These are phyloP conservation scores for Oxygymnocypris stewartii DNA, from an alignment of 2,113 vertebrate species.

Conservation along the genomic window DNA sequence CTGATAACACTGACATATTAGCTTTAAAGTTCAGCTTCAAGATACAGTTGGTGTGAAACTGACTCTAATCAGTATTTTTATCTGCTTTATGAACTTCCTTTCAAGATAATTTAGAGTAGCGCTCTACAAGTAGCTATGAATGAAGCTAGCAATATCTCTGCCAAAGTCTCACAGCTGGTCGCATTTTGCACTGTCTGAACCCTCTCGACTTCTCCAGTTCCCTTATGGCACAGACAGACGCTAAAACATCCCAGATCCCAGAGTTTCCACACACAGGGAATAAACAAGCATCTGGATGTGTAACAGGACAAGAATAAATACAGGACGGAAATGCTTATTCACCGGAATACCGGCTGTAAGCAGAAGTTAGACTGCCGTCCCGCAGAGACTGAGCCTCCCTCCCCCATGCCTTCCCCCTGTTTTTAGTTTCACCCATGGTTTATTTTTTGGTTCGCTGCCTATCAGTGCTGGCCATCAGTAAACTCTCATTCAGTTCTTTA, in stretches of 20 bases:
- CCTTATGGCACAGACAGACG: neutral
- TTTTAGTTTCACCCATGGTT: neutral
- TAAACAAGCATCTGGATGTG: slow-evolving; percentile 26
- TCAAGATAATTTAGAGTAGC: neutral
- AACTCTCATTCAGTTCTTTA: neutral
- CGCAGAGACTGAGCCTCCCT: neutral
- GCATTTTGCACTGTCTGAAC: neutral
- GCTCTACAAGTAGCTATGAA: neutral
- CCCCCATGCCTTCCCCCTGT: slow-evolving; percentile 5
- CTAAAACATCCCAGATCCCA: neutral
- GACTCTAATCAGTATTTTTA: neutral
- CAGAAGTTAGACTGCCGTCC: slow-evolving; percentile 8
- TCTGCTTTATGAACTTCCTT: slow-evolving; percentile 16
- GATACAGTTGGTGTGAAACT: slow-evolving; percentile 4
- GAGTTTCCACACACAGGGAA: slow-evolving; percentile 31
- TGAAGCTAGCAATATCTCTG: neutral
- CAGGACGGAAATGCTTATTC: slow-evolving; percentile 46
- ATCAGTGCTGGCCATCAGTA: slow-evolving; percentile 27
- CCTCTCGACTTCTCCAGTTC: slow-evolving; percentile 18
- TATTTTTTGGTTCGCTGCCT: neutral
- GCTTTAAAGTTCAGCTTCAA: neutral
- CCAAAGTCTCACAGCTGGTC: neutral
- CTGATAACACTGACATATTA: neutral
- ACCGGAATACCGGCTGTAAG: neutral
- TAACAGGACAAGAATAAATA: slow-evolving; percentile 40